Evolutionary conservation across 1,140 invertebrate genomes (phyloP).

Genomic region (Triops cancriformis): DNA sequence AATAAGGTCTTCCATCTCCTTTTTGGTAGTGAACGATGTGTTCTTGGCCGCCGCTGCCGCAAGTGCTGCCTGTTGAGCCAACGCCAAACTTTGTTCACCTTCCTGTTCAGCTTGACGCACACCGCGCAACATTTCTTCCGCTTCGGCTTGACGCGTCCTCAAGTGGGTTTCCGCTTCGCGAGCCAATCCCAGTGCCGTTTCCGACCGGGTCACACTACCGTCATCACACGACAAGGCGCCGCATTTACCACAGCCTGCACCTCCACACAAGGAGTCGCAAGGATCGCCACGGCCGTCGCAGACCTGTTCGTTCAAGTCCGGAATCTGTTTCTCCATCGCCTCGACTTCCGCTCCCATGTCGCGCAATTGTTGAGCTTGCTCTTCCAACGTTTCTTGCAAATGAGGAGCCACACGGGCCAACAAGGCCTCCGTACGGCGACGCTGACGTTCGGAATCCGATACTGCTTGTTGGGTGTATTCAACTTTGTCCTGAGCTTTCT

Average conservation of each 20-base stretch:
- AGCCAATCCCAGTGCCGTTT: slow-evolving; percentile 72
- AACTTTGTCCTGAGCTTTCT: slow-evolving; percentile 56
- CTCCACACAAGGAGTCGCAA: slow-evolving; percentile 80
- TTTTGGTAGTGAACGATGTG: slow-evolving; percentile 46
- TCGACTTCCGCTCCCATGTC: slow-evolving; percentile 56
- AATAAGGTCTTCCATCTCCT: slow-evolving; percentile 49
- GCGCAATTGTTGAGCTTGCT: slow-evolving; percentile 50
- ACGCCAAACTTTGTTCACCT: slow-evolving; percentile 46
- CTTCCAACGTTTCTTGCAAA: slow-evolving; percentile 59
- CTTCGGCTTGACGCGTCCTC: slow-evolving; percentile 67
- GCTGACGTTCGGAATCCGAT: slow-evolving; percentile 66
- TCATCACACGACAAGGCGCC: slow-evolving; percentile 80
- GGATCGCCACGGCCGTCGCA: slow-evolving; percentile 77
- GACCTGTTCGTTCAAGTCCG: slow-evolving; percentile 74
- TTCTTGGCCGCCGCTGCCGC: slow-evolving; percentile 48
- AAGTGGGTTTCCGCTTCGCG: slow-evolving; percentile 71
- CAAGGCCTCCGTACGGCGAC: slow-evolving; percentile 70
- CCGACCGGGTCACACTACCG: slow-evolving; percentile 77
- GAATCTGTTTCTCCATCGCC: slow-evolving; percentile 60
- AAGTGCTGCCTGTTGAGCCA: slow-evolving; percentile 52
- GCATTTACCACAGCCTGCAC: slow-evolving; percentile 84
- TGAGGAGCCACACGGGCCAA: slow-evolving; percentile 58
- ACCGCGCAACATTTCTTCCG: slow-evolving; percentile 55
- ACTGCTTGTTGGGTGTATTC: slow-evolving; percentile 46
- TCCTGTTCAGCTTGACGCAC: slow-evolving; percentile 50